phyloP scores from a whole-genome alignment of 2,113 vertebrate species.

The Orientallactaga bullata region DNA sequence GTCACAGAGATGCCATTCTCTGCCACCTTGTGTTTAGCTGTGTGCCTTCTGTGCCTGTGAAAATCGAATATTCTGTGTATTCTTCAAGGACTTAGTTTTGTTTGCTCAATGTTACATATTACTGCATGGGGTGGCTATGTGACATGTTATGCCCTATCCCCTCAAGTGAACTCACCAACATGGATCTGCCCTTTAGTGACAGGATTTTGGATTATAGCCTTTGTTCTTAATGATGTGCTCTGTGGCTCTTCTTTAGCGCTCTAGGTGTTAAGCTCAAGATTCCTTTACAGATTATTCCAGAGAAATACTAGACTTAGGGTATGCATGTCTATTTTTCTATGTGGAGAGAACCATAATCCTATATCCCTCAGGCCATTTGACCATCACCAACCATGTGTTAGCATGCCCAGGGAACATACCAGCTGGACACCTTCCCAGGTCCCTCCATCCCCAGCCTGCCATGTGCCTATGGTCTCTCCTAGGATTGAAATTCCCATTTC shows the following conservation, averaged over 20 bases:
- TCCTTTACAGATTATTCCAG: not conserved
- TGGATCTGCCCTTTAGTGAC: not conserved
- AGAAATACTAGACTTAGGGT: not conserved
- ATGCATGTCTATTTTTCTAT: not conserved
- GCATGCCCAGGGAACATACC: not conserved
- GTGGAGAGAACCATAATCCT: not conserved
- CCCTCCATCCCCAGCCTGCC: too few relatives aligned
- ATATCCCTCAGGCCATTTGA: not conserved
- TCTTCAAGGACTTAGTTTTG: not conserved
- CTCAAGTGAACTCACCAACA: too few relatives aligned
- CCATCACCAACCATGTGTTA: not conserved
- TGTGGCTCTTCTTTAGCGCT: accelerated
- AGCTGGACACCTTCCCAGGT: not conserved
- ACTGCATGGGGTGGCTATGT: accelerated
- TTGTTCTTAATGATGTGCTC: too few relatives aligned
- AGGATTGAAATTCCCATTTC: not conserved
- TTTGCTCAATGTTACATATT: accelerated
- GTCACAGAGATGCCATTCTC: not conserved
- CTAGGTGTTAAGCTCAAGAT: accelerated
- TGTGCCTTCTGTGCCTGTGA: not conserved
- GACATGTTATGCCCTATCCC: too few relatives aligned
- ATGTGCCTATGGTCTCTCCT: not conserved
- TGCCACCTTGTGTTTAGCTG: not conserved
- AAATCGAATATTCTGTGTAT: not conserved
- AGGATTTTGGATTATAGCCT: not conserved